phyloP scores from a whole-genome alignment of 2,113 vertebrate genomes.

The Poeciliopsis prolifica region DNA sequence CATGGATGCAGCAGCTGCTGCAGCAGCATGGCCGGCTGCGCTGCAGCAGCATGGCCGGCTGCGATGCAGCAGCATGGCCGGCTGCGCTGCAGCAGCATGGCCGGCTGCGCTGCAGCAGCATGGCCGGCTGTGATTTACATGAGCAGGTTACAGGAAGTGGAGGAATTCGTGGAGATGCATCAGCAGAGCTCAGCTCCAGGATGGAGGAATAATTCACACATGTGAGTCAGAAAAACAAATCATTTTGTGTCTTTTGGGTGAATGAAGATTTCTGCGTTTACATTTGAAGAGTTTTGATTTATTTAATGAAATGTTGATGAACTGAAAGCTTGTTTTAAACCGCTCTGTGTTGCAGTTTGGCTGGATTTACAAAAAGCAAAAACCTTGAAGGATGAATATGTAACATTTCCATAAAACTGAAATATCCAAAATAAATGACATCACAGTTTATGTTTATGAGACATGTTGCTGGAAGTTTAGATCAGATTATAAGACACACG shows the following conservation, averaged over 20 bases:
- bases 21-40: not conserved
- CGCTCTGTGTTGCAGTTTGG: too few species aligned
- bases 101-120: not conserved
- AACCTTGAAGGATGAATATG: too few species aligned
- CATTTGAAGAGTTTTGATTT: not conserved
- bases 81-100: too few species aligned
- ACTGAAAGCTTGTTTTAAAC: not conserved
- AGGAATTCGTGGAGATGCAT: conserved; percentile 25
- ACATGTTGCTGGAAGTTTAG: too few species aligned
- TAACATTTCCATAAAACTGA: too few species aligned
- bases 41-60: not conserved
- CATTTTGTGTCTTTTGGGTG: not conserved
- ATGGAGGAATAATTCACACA: not conserved
- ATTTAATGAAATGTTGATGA: not conserved
- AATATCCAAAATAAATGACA: too few species aligned
- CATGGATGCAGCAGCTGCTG: not conserved
- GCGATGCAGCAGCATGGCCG: not conserved
- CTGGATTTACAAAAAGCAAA: too few species aligned
- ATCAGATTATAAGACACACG: too few species aligned
- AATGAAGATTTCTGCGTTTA: not conserved
- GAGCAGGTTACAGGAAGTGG: conserved; percentile 5
- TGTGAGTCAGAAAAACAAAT: not conserved
- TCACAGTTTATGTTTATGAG: too few species aligned
- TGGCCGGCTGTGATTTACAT: not conserved
- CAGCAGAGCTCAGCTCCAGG: conserved; percentile 14